phyloP scores from a whole-genome alignment of 2,888 invertebrate genomes.

The Melolontha melolontha region DNA sequence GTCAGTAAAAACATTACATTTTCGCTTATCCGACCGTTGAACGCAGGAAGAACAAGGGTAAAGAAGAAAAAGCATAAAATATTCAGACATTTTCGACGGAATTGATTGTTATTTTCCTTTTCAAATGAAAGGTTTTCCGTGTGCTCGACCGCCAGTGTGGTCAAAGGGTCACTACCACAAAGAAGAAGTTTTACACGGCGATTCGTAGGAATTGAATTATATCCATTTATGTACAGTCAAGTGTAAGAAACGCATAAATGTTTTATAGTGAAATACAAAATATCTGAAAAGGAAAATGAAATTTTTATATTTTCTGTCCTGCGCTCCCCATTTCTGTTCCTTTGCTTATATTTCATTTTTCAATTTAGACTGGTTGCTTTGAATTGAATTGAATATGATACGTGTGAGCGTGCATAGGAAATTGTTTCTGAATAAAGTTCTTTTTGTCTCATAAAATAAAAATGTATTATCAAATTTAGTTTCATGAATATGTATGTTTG shows the following conservation, averaged over 20 bases:
- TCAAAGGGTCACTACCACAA: slow-evolving; percentile 55
- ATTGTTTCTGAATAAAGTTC: slow-evolving; percentile 7
- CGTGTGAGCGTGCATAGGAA: slow-evolving; percentile 1
- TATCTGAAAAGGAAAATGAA: slow-evolving; percentile 29
- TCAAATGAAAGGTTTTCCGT: slow-evolving; percentile 37
- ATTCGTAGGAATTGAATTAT: slow-evolving; percentile 49
- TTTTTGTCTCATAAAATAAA: too few species aligned
- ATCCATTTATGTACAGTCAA: slow-evolving; percentile 41
- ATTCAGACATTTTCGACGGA: slow-evolving; percentile 39
- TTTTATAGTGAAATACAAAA: slow-evolving; percentile 36
- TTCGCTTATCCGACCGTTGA: slow-evolving; percentile 4
- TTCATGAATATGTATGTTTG: too few species aligned
- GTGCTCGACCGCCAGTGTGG: slow-evolving; percentile 44
- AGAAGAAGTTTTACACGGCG: slow-evolving; percentile 51
- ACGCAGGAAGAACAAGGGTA: slow-evolving; percentile 2
- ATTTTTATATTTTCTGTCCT: slow-evolving; percentile 19
- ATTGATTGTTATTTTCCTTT: slow-evolving; percentile 42
- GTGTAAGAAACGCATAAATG: slow-evolving; percentile 40
- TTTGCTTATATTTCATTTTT: slow-evolving; percentile 5
- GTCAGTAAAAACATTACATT: slow-evolving; percentile 23
- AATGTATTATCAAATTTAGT: too few species aligned
- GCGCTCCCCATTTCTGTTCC: slow-evolving; percentile 11
- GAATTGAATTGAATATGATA: slow-evolving; percentile 9
- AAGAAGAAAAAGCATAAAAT: slow-evolving; percentile 29
- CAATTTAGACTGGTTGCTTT: slow-evolving; percentile 9